Percentiles rank a stretch among this genome's conserved stretches.
phyloP scores from a whole-genome alignment of 2,113 vertebrate species.

The Paedocypris sp. region DNA sequence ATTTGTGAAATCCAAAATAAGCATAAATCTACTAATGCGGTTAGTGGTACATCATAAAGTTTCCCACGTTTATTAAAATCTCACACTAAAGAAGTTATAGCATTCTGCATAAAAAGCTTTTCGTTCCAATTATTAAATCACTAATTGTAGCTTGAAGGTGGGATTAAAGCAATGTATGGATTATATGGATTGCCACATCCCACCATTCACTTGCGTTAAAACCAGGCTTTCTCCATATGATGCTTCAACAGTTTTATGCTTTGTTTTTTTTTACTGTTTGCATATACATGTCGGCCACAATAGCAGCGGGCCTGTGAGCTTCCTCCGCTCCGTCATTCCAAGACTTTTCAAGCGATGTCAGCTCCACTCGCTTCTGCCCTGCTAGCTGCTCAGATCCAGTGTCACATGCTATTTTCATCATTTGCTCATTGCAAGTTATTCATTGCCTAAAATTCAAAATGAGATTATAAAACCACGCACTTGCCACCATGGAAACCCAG shows the following conservation, averaged over 20 bases:
- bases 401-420: constrained; percentile 38
- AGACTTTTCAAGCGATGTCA: constrained; percentile 29
- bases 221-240: background rate
- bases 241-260: background rate
- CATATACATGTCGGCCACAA: constrained; percentile 23
- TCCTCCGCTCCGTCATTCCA: constrained; percentile 51
- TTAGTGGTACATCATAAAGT: too few species aligned
- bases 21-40: too few species aligned
- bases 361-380: constrained; percentile 33
- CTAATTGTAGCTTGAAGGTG: too few species aligned
- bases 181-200: too few species aligned
- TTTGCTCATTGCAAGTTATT: constrained; percentile 15
- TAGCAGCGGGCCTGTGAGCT: constrained; percentile 52
- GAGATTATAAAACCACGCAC: background rate
- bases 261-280: constrained; percentile 14
- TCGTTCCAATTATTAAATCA: too few species aligned
- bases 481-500: background rate
- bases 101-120: too few species aligned
- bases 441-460: constrained; percentile 15
- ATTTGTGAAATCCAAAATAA: too few species aligned
- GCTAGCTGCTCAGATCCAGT: constrained; percentile 34
- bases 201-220: too few species aligned
- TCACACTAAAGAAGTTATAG: too few species aligned
- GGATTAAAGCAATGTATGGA: too few species aligned
- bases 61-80: too few species aligned